These are phyloP conservation scores for Peucedramus taeniatus DNA, from an alignment of 2,113 vertebrate genomes.

Conservation along the genomic window DNA sequence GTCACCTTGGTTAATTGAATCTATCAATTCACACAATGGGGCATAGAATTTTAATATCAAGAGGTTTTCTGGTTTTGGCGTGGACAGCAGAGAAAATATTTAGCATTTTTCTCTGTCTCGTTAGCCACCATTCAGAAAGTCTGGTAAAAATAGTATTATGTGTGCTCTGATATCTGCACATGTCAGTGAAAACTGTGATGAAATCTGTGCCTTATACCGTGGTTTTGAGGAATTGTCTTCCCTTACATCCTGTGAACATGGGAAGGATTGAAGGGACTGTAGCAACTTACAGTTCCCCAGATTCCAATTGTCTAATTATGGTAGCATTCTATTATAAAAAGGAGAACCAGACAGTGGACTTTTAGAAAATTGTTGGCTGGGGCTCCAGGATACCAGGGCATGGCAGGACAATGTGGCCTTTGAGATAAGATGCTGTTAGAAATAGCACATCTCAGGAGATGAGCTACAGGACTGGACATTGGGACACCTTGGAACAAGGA, in stretches of 20 bases:
- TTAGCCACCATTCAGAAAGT: not conserved
- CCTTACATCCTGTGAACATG: not conserved
- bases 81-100: not conserved
- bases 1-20: accelerated
- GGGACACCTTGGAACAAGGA: not conserved
- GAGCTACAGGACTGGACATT: not conserved
- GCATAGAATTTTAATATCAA: not conserved
- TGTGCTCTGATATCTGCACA: not conserved
- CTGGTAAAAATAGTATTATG: not conserved
- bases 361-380: not conserved
- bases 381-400: not conserved
- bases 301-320: not conserved
- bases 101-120: not conserved
- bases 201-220: accelerated
- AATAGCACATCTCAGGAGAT: not conserved
- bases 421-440: not conserved
- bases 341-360: not conserved
- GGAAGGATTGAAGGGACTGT: not conserved
- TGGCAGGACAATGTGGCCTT: not conserved
- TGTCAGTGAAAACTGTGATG: not conserved
- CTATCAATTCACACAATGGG: not conserved
- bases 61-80: not conserved
- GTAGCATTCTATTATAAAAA: not conserved
- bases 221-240: not conserved
- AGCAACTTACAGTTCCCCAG: not conserved